Conservation (phyloP, 2,797 vertebrate species). For the Amphiprion clarkii region DNA sequence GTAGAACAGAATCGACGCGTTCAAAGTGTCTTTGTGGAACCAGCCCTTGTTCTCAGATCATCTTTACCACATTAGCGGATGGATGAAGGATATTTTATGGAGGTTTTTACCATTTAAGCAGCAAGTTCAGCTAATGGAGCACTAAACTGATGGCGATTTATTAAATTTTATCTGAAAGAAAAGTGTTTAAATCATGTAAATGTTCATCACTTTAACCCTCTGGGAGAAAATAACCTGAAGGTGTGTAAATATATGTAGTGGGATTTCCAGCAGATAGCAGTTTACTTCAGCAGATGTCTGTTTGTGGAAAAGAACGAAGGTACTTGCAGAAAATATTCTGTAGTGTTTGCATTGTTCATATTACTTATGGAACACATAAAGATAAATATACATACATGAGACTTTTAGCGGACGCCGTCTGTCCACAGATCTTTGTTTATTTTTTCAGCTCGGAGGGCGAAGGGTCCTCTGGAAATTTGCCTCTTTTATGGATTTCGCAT, state of each 20-base stretch:
- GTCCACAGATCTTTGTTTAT: constrained; percentile 44
- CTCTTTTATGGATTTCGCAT: constrained; percentile 62
- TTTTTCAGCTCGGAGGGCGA: constrained; percentile 59
- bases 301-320: constrained; percentile 56
- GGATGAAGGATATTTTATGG: not conserved
- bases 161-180: constrained; percentile 11
- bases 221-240: constrained; percentile 16
- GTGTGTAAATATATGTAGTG: constrained; percentile 68
- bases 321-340: constrained; percentile 55
- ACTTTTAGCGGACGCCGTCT: constrained; percentile 45
- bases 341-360: constrained; percentile 57
- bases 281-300: constrained; percentile 78
- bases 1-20: too few species aligned
- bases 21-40: not conserved
- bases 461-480: constrained; percentile 75
- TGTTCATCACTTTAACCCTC: not conserved
- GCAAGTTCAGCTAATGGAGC: constrained; percentile 21
- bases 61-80: constrained; percentile 25
- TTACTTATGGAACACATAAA: constrained; percentile 51
- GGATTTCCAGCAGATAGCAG: constrained; percentile 60
- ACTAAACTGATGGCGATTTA: constrained; percentile 11
- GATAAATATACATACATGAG: constrained; percentile 63
- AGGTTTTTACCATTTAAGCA: constrained; percentile 23
- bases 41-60: not conserved
- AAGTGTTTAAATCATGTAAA: not conserved